Conservation (phyloP, 2,797 vertebrate genomes). For the Toxotes lorentzi region DNA sequence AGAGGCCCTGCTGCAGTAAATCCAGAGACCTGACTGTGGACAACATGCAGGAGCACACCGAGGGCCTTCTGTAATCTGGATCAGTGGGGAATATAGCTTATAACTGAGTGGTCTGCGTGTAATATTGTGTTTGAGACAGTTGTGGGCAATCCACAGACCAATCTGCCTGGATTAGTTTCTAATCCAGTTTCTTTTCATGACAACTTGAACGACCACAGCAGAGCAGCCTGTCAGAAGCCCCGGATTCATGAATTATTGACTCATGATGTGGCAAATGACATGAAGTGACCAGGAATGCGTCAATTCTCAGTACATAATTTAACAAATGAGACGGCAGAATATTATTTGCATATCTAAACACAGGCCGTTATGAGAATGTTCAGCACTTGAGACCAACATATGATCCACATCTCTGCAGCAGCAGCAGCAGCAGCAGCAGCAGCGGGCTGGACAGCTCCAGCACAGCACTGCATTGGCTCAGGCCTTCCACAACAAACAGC, state of each 20-base stretch:
- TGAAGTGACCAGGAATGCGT: conserved; percentile 53
- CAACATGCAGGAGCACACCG: conserved; percentile 20
- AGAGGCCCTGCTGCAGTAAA: conserved; percentile 44
- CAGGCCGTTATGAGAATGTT: conserved; percentile 28
- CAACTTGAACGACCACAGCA: conserved; percentile 44
- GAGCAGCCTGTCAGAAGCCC: conserved; percentile 36
- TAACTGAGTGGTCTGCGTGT: conserved; percentile 33
- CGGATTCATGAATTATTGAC: conserved; percentile 64
- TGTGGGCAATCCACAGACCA: conserved; percentile 37
- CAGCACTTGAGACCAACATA: conserved; percentile 43
- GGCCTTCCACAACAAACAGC: conserved; percentile 73
- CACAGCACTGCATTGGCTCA: conserved; percentile 71
- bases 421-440: conserved; percentile 48
- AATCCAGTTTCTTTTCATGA: conserved; percentile 27
- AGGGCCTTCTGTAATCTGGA: conserved; percentile 39
- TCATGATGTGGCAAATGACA: conserved; percentile 57
- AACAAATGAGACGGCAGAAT: conserved; percentile 46
- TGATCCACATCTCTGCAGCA: conserved; percentile 68
- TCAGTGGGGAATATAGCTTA: conserved; percentile 41
- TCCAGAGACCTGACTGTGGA: conserved; percentile 24
- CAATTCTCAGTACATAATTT: conserved; percentile 53
- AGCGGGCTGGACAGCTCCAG: conserved; percentile 55
- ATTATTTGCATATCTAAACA: conserved; percentile 26
- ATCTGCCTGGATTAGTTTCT: conserved; percentile 44
- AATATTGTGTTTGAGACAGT: conserved; percentile 38